A percentile compares a stretch with the other conserved stretches of the same genome.
phyloP scores from a whole-genome alignment of 2,888 invertebrate genomes.

The Acanthosepion esculentum region DNA sequence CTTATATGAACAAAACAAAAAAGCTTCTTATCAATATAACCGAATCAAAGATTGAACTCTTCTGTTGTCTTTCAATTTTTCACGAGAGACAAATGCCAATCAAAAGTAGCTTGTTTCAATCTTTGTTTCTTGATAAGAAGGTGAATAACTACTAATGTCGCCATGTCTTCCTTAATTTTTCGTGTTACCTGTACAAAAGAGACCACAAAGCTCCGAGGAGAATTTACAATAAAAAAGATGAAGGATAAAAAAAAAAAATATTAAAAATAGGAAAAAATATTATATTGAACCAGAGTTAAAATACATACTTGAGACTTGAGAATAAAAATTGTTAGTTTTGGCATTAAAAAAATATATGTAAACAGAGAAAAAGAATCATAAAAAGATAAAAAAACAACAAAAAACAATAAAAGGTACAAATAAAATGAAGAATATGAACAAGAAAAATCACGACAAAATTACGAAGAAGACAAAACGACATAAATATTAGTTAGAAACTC shows the following conservation, averaged over 20 bases:
- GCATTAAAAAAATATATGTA: accelerated
- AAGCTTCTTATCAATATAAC: neutral
- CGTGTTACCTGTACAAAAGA: neutral
- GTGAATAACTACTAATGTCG: neutral
- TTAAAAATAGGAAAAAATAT: neutral
- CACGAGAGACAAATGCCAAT: neutral
- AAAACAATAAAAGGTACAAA: neutral
- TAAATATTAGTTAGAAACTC: too few relatives aligned
- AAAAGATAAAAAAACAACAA: neutral
- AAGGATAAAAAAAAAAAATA: neutral
- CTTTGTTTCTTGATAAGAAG: neutral
- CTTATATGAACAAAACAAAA: too few relatives aligned
- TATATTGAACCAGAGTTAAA: neutral
- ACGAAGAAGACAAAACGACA: too few relatives aligned
- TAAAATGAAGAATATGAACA: neutral
- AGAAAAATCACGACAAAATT: neutral
- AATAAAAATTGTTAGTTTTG: neutral
- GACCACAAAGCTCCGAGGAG: slow-evolving; percentile 8
- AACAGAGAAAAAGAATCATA: neutral
- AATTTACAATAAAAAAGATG: neutral
- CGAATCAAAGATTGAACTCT: neutral
- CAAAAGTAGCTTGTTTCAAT: neutral
- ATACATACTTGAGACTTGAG: neutral
- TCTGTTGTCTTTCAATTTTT: neutral
- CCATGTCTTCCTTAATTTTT: neutral